Base-by-base conservation (phyloP, 2,113 vertebrate species). In the Rousettus leschenaultii region DNA sequence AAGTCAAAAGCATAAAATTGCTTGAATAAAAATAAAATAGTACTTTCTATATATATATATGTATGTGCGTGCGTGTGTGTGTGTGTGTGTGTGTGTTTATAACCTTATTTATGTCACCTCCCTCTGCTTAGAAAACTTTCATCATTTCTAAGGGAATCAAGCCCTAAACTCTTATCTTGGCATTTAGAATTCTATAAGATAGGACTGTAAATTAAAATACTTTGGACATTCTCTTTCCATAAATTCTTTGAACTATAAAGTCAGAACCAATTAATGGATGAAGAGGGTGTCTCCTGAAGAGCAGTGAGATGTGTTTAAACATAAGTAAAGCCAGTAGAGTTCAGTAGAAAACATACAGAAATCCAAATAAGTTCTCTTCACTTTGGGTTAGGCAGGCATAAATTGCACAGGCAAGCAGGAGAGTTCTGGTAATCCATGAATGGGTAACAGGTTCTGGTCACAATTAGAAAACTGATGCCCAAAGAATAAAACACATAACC, bases 1-100 rank as follows among this genome's bases (percentile, higher is more conserved):
- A 95, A 92, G n/a, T 66, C 38, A 92, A 94, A 87, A 86, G 28
- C 26, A 89, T 38, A 91, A 79, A 88, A 51, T 75, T 75, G 5
- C 53, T 55, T 66, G 43, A 38, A n/a, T 45, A 63, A 63, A 85
- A 88, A 84, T 74, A 55, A 79, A n/a, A n/a, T n/a, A n/a, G n/a
- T n/a, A n/a, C n/a, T n/a, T n/a, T n/a, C n/a, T n/a, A 45, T 45
- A 45, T 45, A 45, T 45, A 45, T 45, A 43, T 6, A n/a, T n/a
- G n/a, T n/a, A n/a, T n/a, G n/a, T n/a, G n/a, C n/a, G n/a, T n/a
- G n/a, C n/a, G n/a, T n/a, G n/a, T n/a, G n/a, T n/a, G n/a, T n/a
- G n/a, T n/a, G n/a, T n/a, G n/a, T n/a, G n/a, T n/a, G n/a, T n/a
- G n/a, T n/a, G n/a, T n/a, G n/a, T n/a, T n/a, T n/a, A n/a, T 43